Conservation (phyloP, 2,797 vertebrate species). For the Hoplostethus atlanticus region DNA sequence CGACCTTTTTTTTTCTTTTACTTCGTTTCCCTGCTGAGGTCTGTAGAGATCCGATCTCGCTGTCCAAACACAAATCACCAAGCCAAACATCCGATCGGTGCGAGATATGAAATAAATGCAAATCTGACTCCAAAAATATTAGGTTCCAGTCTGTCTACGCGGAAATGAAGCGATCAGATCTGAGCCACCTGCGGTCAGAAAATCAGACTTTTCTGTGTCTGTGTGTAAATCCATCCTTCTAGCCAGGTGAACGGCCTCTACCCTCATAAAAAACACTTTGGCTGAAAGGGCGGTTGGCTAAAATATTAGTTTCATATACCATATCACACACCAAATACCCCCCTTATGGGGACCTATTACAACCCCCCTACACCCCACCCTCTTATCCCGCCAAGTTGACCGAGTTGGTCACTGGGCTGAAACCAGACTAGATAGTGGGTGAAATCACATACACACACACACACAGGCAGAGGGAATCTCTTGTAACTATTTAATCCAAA, state of each 20-base stretch:
- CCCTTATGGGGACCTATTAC: no score
- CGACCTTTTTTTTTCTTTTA: not conserved
- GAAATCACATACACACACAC: not conserved
- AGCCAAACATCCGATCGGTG: conserved; percentile 19
- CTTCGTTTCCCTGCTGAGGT: conserved; percentile 19
- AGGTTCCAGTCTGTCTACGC: conserved; percentile 29
- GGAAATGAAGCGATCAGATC: conserved; percentile 18
- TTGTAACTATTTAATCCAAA: conserved; percentile 16
- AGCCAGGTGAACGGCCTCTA: not conserved
- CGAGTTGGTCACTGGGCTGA: conserved; percentile 17
- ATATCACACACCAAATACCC: no score
- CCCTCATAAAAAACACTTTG: no score
- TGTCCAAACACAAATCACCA: conserved; percentile 41
- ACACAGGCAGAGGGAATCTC: conserved; percentile 10
- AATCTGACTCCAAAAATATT: conserved; percentile 16
- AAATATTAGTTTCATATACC: no score
- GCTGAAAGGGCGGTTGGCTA: no score
- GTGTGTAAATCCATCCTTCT: conserved; percentile 3
- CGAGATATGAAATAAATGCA: conserved; percentile 23
- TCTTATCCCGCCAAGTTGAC: not conserved
- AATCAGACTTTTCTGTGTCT: conserved; percentile 4
- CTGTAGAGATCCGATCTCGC: conserved; percentile 4
- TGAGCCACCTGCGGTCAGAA: conserved; percentile 6
- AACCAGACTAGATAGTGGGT: conserved; percentile 5
- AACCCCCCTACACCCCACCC: no score